phyloP scores from a whole-genome alignment of 2,888 invertebrate genomes.

The Oscheius sp. region DNA sequence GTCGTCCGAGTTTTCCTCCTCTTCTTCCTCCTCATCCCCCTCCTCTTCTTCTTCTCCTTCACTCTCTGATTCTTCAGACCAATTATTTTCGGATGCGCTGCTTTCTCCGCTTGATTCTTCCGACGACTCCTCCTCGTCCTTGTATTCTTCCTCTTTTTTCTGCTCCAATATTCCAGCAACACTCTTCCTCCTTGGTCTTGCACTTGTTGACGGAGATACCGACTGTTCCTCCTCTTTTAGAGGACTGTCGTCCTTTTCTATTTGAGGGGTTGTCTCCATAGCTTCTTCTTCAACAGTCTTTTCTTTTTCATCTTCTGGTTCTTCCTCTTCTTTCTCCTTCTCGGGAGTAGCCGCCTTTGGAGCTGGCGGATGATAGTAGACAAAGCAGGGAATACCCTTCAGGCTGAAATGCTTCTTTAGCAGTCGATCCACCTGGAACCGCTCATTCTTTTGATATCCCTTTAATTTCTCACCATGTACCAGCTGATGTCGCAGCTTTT shows the following conservation, averaged over 20 bases:
- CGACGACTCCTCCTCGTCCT: background rate
- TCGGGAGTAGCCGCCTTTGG: background rate
- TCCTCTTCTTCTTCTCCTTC: constrained; percentile 21
- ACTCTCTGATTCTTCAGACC: constrained; percentile 8
- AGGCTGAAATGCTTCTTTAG: constrained; percentile 28
- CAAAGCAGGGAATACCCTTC: constrained; percentile 14
- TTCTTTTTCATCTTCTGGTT: background rate
- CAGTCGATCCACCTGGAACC: constrained; percentile 24
- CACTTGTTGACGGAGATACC: background rate
- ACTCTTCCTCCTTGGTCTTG: background rate
- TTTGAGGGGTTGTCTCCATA: background rate
- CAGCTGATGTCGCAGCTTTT: constrained; percentile 20
- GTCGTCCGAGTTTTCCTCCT: background rate
- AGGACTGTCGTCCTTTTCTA: background rate
- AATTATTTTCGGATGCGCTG: background rate
- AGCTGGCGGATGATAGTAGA: constrained; percentile 26
- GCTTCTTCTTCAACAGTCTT: background rate
- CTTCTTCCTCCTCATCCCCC: background rate
- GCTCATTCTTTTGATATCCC: background rate
- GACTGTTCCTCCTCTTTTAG: background rate
- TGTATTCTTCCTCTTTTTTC: constrained; percentile 1
- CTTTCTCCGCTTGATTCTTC: constrained; percentile 3
- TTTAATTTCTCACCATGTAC: constrained; percentile 14
- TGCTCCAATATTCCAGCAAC: background rate
- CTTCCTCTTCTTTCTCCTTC: constrained; percentile 1